Evolutionary conservation across 2,888 invertebrate species (phyloP).

Genomic region (Leistus spinibarbis): DNA sequence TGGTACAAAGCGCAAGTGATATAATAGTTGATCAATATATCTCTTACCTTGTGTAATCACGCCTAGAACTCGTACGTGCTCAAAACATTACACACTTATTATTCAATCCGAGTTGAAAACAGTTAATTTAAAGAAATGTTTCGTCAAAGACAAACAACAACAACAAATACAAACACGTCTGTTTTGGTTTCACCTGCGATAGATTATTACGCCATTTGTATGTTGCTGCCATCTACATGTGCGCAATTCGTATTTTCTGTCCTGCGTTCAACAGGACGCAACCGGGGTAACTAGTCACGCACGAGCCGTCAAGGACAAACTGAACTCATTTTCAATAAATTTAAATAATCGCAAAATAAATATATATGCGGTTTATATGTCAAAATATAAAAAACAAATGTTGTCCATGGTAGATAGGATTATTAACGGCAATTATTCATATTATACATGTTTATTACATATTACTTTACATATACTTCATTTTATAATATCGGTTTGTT

Average conservation of each 20-base stretch:
- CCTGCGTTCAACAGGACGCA: background rate
- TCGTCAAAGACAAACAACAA: slow-evolving; percentile 5
- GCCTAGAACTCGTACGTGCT: background rate
- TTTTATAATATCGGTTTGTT: slow-evolving; percentile 32
- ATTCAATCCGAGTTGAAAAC: background rate
- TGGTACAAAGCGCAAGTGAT: background rate
- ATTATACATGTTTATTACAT: slow-evolving; percentile 33
- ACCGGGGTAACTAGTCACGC: too few species aligned
- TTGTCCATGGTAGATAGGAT: background rate
- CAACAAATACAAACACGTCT: background rate
- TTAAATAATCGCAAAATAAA: too few species aligned
- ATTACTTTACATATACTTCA: slow-evolving; percentile 24
- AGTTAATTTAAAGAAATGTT: background rate
- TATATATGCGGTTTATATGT: too few species aligned
- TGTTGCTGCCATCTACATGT: slow-evolving; percentile 24
- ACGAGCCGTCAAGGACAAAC: background rate
- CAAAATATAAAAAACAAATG: background rate
- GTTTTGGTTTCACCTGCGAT: slow-evolving; percentile 35
- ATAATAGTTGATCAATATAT: slow-evolving; percentile 12
- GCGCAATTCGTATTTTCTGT: background rate
- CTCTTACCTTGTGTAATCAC: slow-evolving; percentile 15
- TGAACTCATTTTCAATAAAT: background rate
- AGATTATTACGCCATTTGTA: slow-evolving; percentile 33
- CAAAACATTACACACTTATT: background rate
- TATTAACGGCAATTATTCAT: slow-evolving; percentile 7